These are phyloP conservation scores for Brachionus paranguensis DNA, from an alignment of 1,140 invertebrate species.

Conservation along the genomic window DNA sequence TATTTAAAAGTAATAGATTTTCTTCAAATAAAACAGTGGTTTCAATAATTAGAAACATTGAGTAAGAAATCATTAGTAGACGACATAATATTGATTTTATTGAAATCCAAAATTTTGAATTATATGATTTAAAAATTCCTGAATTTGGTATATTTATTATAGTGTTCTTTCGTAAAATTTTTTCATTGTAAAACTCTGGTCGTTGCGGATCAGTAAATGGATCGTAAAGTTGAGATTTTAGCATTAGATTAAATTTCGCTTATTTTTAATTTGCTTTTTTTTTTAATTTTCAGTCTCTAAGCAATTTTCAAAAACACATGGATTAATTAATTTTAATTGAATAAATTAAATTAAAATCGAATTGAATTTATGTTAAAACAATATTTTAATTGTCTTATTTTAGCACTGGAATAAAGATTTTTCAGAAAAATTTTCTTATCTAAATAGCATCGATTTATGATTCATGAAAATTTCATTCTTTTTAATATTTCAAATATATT, in stretches of 20 bases:
- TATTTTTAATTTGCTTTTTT: not conserved
- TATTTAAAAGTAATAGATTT: not conserved
- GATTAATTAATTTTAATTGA: not conserved
- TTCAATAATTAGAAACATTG: slow-evolving; percentile 5
- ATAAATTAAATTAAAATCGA: not conserved
- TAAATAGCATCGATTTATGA: no score
- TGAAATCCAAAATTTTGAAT: not conserved
- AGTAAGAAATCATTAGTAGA: not conserved
- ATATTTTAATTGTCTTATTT: not conserved
- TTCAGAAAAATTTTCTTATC: no score
- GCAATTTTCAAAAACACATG: not conserved
- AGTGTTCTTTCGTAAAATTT: not conserved
- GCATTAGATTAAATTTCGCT: not conserved
- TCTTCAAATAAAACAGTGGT: not conserved
- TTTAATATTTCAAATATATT: no score
- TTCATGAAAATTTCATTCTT: no score
- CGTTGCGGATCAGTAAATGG: not conserved
- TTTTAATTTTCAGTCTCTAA: not conserved
- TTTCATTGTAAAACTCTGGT: slow-evolving; percentile 8
- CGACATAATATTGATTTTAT: not conserved
- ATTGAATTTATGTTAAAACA: not conserved
- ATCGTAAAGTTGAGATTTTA: slow-evolving; percentile 5
- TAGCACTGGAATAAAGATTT: not conserved
- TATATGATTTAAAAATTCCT: not conserved
- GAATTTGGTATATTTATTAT: not conserved